Evolutionary conservation across 1,140 invertebrate species (phyloP).

Genomic region (Amphibalanus amphitrite): DNA sequence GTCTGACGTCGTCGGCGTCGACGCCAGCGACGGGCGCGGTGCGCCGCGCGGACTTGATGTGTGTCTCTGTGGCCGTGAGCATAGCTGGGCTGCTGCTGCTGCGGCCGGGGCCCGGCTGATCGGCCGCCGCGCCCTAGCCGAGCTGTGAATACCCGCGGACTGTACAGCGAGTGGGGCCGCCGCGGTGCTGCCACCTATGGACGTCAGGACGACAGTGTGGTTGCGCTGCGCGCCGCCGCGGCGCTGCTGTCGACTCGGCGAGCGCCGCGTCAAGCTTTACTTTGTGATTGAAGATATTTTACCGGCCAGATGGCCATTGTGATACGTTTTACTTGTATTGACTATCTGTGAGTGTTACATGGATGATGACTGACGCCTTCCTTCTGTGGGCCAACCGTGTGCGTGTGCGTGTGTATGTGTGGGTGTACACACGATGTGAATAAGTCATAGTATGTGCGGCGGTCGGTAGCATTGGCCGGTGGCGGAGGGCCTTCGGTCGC

Average conservation of each 20-base stretch:
- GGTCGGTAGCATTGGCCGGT: no score
- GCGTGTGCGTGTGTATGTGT: no score
- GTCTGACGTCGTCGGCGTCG: background rate
- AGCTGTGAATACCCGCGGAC: background rate
- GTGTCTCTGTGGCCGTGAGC: background rate
- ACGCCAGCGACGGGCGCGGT: no score
- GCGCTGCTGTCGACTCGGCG: background rate
- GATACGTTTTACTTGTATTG: background rate
- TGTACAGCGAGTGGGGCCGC: background rate
- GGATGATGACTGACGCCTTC: no score
- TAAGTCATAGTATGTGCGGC: conserved; percentile 16
- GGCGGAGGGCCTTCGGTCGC: no score
- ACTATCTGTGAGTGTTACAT: background rate
- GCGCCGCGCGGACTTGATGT: background rate
- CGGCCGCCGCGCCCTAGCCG: background rate
- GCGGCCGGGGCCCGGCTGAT: background rate
- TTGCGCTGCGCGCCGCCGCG: background rate
- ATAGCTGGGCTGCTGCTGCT: background rate
- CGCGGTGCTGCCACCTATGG: background rate
- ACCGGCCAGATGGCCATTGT: background rate
- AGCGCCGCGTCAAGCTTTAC: background rate
- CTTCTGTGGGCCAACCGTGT: background rate
- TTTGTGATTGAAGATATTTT: conserved; percentile 2
- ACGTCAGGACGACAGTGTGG: background rate
- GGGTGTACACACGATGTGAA: background rate